Evolutionary conservation across 2,113 vertebrate species (phyloP).

Genomic region (Syngnathus floridae): DNA sequence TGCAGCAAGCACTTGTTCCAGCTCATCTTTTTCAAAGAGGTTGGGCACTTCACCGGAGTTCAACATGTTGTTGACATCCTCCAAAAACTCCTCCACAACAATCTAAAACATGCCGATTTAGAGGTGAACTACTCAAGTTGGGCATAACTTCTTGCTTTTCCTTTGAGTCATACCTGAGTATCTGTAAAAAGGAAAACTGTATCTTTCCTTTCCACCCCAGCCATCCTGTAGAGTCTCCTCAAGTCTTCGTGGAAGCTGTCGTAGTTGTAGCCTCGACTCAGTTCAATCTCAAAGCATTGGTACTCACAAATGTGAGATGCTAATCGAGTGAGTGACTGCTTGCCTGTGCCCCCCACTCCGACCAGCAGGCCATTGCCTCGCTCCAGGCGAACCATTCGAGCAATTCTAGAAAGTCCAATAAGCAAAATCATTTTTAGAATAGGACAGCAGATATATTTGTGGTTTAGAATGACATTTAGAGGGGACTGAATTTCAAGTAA

Average conservation of each 20-base stretch:
- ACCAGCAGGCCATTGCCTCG: slow-evolving; percentile 82
- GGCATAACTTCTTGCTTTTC: not conserved
- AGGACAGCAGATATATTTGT: not conserved
- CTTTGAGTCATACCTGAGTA: slow-evolving; percentile 71
- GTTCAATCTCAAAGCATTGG: slow-evolving; percentile 81
- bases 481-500: not conserved
- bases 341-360: slow-evolving; percentile 83
- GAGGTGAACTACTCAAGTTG: not conserved
- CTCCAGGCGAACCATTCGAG: slow-evolving; percentile 84
- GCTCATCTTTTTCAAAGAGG: slow-evolving; percentile 80
- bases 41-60: slow-evolving; percentile 80
- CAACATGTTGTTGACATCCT: slow-evolving; percentile 81
- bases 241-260: slow-evolving; percentile 83
- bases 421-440: not conserved
- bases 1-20: slow-evolving; percentile 75
- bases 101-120: slow-evolving; percentile 51
- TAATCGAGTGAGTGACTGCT: slow-evolving; percentile 80
- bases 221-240: slow-evolving; percentile 79
- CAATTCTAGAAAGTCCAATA: slow-evolving; percentile 65
- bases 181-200: slow-evolving; percentile 88
- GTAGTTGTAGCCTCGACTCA: slow-evolving; percentile 80
- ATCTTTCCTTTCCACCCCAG: slow-evolving; percentile 76
- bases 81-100: slow-evolving; percentile 76
- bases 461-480: not conserved
- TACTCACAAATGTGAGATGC: slow-evolving; percentile 81